Conservation (phyloP, 2,888 invertebrate species). For the Hydropsyche betteni region DNA sequence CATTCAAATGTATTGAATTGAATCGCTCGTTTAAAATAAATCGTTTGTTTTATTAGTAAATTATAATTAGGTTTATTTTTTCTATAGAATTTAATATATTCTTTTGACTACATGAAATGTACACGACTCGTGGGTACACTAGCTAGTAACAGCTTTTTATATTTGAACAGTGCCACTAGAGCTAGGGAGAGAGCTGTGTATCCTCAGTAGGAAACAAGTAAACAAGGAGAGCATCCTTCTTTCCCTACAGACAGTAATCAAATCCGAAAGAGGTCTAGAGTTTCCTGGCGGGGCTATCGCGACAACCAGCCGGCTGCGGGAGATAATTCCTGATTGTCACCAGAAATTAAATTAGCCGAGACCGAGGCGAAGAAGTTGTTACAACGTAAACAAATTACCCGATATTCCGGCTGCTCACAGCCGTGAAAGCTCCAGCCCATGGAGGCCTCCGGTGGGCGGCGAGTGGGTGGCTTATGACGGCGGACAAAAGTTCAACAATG, state of each 20-base stretch:
- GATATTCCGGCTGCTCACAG: slow-evolving; percentile 9
- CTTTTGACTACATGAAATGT: too few relatives aligned
- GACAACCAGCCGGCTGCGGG: slow-evolving; percentile 12
- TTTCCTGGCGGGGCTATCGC: slow-evolving; percentile 20
- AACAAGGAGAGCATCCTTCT: not conserved
- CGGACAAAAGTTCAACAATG: slow-evolving; percentile 18
- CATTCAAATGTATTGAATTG: too few relatives aligned
- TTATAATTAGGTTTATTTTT: too few relatives aligned
- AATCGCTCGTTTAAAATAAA: too few relatives aligned
- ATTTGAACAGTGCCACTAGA: not conserved
- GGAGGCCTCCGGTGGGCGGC: not conserved
- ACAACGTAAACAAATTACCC: slow-evolving; percentile 46
- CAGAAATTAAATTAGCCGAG: slow-evolving; percentile 46
- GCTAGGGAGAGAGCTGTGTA: not conserved
- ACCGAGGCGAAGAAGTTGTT: slow-evolving; percentile 42
- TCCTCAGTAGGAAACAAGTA: not conserved
- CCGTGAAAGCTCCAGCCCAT: slow-evolving; percentile 23
- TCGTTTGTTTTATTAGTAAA: too few relatives aligned
- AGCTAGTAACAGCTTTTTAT: too few relatives aligned
- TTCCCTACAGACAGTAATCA: slow-evolving; percentile 35
- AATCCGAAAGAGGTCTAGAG: slow-evolving; percentile 28
- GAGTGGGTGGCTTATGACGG: not conserved
- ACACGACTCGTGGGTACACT: too few relatives aligned
- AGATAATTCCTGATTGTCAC: slow-evolving; percentile 47
- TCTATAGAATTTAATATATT: too few relatives aligned